phyloP scores from a whole-genome alignment of 2,113 vertebrate genomes.

The Setophaga petechia region DNA sequence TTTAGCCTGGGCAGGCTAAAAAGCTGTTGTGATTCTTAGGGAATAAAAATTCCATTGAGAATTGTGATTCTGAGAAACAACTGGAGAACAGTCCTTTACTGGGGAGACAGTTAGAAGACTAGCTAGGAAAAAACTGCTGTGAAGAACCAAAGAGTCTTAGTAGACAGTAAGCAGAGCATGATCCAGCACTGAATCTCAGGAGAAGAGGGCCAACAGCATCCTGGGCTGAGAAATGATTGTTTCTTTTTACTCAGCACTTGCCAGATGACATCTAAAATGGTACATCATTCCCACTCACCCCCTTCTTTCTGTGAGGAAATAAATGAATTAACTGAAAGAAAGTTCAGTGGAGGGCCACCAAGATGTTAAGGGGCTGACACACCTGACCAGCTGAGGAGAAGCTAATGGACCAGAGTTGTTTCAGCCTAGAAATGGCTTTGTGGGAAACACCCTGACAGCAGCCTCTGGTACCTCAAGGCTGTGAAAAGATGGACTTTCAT shows the following conservation, averaged over 20 bases:
- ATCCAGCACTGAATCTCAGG: background rate
- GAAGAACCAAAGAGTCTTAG: background rate
- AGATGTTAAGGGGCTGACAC: background rate
- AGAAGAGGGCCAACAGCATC: background rate
- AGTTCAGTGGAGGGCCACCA: background rate
- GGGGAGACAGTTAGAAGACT: background rate
- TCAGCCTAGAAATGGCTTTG: background rate
- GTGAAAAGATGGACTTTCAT: background rate
- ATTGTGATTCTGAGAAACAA: background rate
- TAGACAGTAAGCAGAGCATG: background rate
- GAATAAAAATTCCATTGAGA: background rate
- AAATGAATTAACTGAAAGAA: background rate
- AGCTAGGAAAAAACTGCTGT: background rate
- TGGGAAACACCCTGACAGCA: background rate
- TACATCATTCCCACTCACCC: fast-evolving
- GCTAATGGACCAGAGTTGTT: background rate
- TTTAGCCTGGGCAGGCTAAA: background rate
- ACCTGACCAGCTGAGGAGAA: background rate
- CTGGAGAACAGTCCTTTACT: background rate
- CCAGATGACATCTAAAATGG: background rate
- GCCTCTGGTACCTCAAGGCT: background rate
- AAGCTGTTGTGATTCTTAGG: background rate
- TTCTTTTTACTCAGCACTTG: background rate
- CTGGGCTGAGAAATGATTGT: background rate
- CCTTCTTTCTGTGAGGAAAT: background rate